Evolutionary conservation across 53 echinoderm and acorn worm species (phyloP).

Genomic region (Holothuria scabra): DNA sequence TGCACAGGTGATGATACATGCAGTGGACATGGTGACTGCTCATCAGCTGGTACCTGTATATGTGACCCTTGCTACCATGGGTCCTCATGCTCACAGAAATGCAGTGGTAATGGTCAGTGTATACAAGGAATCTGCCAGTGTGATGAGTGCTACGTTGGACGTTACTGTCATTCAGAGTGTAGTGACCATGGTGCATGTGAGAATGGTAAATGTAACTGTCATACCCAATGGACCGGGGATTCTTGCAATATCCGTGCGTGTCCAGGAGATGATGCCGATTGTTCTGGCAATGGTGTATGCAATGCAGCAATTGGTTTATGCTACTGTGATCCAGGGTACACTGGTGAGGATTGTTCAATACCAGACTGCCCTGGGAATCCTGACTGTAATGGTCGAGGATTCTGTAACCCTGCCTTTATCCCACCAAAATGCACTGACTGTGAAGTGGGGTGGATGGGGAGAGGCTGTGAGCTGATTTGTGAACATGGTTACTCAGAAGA

Average conservation of each 20-base stretch:
- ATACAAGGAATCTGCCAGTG: constrained; percentile 66
- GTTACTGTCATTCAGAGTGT: constrained; percentile 81
- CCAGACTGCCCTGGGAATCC: constrained; percentile 92
- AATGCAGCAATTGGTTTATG: constrained; percentile 84
- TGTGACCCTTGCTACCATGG: constrained; percentile 83
- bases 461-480: constrained; percentile 81
- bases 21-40: constrained; percentile 77
- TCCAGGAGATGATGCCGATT: constrained; percentile 75
- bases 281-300: constrained; percentile 91
- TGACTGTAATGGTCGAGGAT: constrained; percentile 77
- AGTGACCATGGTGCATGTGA: constrained; percentile 73
- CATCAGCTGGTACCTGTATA: constrained; percentile 72
- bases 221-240: constrained; percentile 79
- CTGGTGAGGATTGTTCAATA: constrained; percentile 64
- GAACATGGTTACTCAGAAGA: constrained; percentile 66
- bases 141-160: constrained; percentile 75
- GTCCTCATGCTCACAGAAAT: constrained; percentile 62
- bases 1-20: constrained; percentile 72
- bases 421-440: constrained; percentile 79
- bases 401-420: constrained; percentile 58
- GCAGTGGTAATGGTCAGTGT: constrained; percentile 74
- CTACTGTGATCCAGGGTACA: constrained; percentile 90
- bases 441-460: constrained; percentile 78
- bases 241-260: constrained; percentile 79
- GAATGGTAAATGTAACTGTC: constrained; percentile 67